phyloP scores from a whole-genome alignment of 2,113 vertebrate genomes.

The Sakesphorus luctuosus region DNA sequence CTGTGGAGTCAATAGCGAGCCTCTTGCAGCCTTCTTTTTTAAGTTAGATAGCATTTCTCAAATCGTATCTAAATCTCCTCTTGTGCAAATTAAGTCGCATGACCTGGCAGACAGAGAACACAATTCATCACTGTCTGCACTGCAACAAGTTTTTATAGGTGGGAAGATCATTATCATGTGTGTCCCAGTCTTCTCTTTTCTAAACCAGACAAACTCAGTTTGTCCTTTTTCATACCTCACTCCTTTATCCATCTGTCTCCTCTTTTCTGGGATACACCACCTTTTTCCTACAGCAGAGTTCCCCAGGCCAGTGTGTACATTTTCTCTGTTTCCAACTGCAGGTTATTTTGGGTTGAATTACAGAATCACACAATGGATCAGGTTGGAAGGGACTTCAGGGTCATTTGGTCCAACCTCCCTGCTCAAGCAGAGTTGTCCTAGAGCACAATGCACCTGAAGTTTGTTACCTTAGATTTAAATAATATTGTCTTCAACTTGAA shows the following conservation, averaged over 20 bases:
- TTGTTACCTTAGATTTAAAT: not conserved
- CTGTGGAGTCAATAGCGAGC: not conserved
- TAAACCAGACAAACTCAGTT: not conserved
- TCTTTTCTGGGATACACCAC: not conserved
- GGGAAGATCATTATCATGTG: conserved; percentile 17
- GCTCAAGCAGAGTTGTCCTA: not conserved
- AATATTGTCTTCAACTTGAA: not conserved
- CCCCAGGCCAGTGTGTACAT: not conserved
- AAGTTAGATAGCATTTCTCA: conserved; percentile 9
- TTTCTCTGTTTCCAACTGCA: not conserved
- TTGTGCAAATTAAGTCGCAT: not conserved
- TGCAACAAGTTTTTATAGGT: conserved; percentile 24
- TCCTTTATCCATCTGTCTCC: not conserved
- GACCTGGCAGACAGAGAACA: not conserved
- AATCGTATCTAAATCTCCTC: conserved; percentile 9
- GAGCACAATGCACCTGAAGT: not conserved
- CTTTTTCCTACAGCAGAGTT: not conserved
- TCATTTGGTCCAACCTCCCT: not conserved
- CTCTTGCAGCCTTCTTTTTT: not conserved
- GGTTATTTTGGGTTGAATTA: not conserved
- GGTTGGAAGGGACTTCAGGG: not conserved
- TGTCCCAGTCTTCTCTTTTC: not conserved
- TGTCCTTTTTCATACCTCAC: not conserved
- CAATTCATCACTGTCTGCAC: conserved; percentile 41
- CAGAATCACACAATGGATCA: not conserved